Base-by-base conservation (phyloP, 2,888 invertebrate genomes). In the Ariolimax columbianus region DNA sequence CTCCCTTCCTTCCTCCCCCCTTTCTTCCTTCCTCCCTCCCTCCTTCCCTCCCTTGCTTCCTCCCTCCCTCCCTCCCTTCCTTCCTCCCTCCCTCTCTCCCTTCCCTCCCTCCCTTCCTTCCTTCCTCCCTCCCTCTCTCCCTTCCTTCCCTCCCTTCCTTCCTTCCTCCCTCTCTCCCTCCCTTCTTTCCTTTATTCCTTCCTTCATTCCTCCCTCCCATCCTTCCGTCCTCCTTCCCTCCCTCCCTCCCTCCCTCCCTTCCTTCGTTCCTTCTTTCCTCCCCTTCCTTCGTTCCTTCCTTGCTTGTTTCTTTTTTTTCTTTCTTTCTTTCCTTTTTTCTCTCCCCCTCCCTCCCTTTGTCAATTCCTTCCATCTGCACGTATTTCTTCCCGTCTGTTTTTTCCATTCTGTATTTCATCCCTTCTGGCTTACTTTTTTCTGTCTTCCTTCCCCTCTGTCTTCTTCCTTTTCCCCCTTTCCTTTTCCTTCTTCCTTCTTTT, bases 201-300 rank as follows among this genome's bases (percentile, higher is more conserved):
- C 77, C 36, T 26, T n/a, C 36, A 7, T n/a, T 26, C n/a, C n/a
- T n/a, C n/a, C n/a, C n/a, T n/a, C n/a, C n/a, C n/a, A n/a, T n/a
- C n/a, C n/a, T n/a, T n/a, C n/a, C n/a, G n/a, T n/a, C n/a, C n/a
- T n/a, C n/a, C n/a, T n/a, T n/a, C n/a, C n/a, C n/a, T n/a, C n/a
- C 36, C 43, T 30, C 26, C 75, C 43, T 30, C 43, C 43, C 75
- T n/a, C 43, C 75, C 59, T 38, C 59, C 40, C 38, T 6, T 33
- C n/a, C 47, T 72, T 55, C 73, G 30, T 59, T 23, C 63, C n/a
- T 47, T 33, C 26, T 23, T 59, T 23, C 73, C 47, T 33, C 19
- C 80, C 40, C 43, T 9, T 40, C 51, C 70, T 3, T 40, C 73
- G 17, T 33, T 70, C 63, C 68, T 83, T 68, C 59, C 77, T 77